Evolutionary conservation across 2,113 vertebrate species (phyloP).

Genomic region (Erinaceus europaeus): DNA sequence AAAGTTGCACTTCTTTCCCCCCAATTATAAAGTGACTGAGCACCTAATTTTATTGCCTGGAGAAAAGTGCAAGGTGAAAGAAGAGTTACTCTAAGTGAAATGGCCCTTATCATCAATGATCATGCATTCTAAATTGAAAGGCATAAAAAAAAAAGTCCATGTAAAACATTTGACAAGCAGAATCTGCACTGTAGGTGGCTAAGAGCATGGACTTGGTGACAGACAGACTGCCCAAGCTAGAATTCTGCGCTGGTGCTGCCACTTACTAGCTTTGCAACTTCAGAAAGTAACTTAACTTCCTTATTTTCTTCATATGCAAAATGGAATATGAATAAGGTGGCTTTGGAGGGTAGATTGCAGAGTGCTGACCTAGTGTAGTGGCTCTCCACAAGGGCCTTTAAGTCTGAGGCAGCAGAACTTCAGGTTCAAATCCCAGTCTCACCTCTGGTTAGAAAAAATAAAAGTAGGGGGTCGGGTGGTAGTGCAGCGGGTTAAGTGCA

Average conservation of each 20-base stretch:
- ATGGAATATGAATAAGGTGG: neutral
- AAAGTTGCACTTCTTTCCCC: neutral
- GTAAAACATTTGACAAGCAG: neutral
- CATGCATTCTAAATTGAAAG: neutral
- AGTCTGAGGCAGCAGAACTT: too few species aligned
- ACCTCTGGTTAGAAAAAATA: too few species aligned
- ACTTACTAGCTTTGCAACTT: neutral
- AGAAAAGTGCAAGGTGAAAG: neutral
- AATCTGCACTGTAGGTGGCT: neutral
- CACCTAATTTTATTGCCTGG: neutral
- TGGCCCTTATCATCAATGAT: neutral
- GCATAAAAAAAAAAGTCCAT: neutral
- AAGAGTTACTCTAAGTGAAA: neutral
- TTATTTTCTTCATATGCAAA: conserved; percentile 2
- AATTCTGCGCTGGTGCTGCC: neutral
- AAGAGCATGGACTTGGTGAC: neutral
- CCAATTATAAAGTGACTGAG: neutral
- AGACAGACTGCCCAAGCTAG: neutral
- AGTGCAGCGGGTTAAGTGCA: too few species aligned
- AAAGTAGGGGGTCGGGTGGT: too few species aligned
- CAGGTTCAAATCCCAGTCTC: too few species aligned
- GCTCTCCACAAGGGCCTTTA: too few species aligned
- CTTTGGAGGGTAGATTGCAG: conserved; percentile 31
- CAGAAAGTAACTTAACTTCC: neutral
- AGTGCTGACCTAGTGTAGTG: too few species aligned